phyloP scores from a whole-genome alignment of 2,797 vertebrate species.

The Telmatherina bonti region DNA sequence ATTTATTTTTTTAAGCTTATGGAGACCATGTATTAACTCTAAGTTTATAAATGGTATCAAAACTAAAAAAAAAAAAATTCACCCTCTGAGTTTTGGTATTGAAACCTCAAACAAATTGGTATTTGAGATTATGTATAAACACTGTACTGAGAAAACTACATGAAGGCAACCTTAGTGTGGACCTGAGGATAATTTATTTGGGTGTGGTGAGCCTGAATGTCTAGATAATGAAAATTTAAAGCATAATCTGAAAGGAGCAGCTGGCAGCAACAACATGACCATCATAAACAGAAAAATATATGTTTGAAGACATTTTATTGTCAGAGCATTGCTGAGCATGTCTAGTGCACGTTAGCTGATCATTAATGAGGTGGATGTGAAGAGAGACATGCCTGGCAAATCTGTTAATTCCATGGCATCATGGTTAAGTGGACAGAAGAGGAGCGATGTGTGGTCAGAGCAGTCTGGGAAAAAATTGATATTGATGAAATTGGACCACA shows the following conservation, averaged over 20 bases:
- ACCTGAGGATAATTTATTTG: conserved; percentile 35
- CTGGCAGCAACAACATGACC: neutral
- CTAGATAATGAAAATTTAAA: conserved; percentile 29
- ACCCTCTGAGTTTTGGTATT: neutral
- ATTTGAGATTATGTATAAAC: neutral
- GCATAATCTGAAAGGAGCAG: conserved; percentile 30
- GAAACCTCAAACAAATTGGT: neutral
- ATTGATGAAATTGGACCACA: conserved; percentile 40
- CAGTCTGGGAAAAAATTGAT: conserved; percentile 38
- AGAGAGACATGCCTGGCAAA: neutral
- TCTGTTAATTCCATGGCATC: neutral
- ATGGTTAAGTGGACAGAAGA: conserved; percentile 47
- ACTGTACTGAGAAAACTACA: neutral
- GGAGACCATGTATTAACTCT: no score
- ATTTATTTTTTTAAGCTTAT: no score
- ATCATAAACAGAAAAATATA: neutral
- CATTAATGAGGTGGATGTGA: neutral
- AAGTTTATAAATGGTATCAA: neutral
- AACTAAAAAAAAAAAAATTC: neutral
- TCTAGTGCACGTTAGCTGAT: neutral
- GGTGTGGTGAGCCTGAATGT: conserved; percentile 29
- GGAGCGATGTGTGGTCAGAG: conserved; percentile 32
- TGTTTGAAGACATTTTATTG: neutral
- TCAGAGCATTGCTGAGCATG: neutral
- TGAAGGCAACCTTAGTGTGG: neutral